Base-by-base conservation (phyloP, 2,797 vertebrate genomes). In the Thalassophryne amazonica region DNA sequence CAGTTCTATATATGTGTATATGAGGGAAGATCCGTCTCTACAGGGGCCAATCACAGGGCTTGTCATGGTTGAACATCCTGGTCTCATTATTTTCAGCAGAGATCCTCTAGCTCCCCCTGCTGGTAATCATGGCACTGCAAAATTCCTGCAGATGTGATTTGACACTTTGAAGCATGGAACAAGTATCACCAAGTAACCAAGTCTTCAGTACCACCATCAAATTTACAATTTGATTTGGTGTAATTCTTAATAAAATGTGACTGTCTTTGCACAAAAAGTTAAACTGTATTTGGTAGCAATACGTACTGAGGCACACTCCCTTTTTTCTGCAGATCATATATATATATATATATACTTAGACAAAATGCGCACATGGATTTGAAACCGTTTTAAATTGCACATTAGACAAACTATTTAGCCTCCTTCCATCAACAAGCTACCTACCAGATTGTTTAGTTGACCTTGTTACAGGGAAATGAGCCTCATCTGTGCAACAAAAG, bases 21-120 rank as follows among this genome's bases (percentile, higher is more conserved):
- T 68, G 59, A 60, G 59, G 38, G 42, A 23, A 67, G 24, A 38
- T 18, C 55, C 60, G 40, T 36, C 43, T 50, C 20, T 72, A 62
- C 61, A 25, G 78, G n/a, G 83, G 74, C 78, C 81, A 81, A 69
- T 69, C 36, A 16, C 9, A 24, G 55, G 69, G 56, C 63, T 72
- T 11, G 2, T 56, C 25, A 16, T 27, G 11, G 16, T 40, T 13
- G 39, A 49, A 31, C 41, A 7, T 18, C 15, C 19, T 21, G 4
- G 4, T 45, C 41, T 40, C 1, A 25, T 12, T 20, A 5, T 60
- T 22, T 20, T 47, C 33, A 49, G 40, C 45, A 51, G 37, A 34
- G 9, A 0, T 47, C 35, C 56, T 65, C 37, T 76, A 71, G 29
- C 55, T 55, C 73, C 80, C 54, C 74, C 79, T 83, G 64, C 69